A percentile compares a stretch with the other conserved stretches of the same genome.
Conservation (phyloP, 2,113 vertebrate species). For the Gallinago undulata region DNA sequence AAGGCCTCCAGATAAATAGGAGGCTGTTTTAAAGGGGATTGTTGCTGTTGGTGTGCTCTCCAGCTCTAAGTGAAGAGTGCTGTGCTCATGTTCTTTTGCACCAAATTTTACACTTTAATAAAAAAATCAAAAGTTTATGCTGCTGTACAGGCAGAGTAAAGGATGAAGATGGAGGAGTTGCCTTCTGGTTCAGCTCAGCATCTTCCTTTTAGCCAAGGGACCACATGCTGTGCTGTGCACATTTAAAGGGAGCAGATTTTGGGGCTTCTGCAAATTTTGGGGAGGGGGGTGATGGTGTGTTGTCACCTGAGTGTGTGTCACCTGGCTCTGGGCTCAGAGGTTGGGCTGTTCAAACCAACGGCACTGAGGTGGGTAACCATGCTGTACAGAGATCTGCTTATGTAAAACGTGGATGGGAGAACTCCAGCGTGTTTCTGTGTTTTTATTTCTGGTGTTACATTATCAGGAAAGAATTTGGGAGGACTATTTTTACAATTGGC, state of each 20-base stretch:
- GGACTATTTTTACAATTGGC: slow-evolving; percentile 60
- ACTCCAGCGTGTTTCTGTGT: neutral
- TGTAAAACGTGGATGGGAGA: neutral
- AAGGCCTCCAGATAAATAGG: neutral
- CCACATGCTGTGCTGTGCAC: fast-evolving
- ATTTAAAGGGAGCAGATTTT: neutral
- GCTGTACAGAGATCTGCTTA: neutral
- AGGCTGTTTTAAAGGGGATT: neutral
- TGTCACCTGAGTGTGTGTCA: neutral
- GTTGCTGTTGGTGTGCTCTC: neutral
- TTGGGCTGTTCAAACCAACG: neutral
- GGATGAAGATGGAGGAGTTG: neutral
- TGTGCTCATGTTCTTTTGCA: neutral
- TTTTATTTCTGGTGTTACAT: slow-evolving; percentile 27
- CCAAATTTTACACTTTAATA: neutral
- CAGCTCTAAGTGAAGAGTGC: neutral
- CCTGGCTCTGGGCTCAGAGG: fast-evolving
- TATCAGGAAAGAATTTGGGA: slow-evolving; percentile 60
- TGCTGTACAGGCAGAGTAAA: neutral
- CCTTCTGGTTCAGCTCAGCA: neutral
- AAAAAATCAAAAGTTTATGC: neutral
- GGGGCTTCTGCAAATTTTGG: fast-evolving
- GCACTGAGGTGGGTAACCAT: neutral
- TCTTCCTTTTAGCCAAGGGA: neutral
- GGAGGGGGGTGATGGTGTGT: fast-evolving